Evolutionary conservation across 2,113 vertebrate genomes (phyloP), one percentile per base, ranked within the genome.

Genomic region (Poeciliopsis prolifica): DNA sequence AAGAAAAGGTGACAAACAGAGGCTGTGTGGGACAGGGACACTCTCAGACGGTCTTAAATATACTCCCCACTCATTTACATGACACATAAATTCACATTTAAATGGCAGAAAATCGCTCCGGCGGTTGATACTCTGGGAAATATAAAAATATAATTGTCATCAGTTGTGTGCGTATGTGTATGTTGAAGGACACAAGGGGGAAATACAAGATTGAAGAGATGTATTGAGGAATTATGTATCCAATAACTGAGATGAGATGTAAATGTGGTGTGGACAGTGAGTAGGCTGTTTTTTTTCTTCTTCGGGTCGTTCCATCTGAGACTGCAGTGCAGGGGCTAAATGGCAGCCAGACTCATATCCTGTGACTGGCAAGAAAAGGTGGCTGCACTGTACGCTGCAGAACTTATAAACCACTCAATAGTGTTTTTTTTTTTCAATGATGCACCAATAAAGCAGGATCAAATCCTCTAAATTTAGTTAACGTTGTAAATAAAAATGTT

Each of bases 21-120:
- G 80, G 76, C 62, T 92, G 87, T 86, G 90, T 91, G 88, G 67
- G 81, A 86, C 96, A 96, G 97, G 94, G 95, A 95, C 95, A 95
- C 86, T 89, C 87, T 94, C 94, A 92, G 87, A 82, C 88, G 86
- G 93, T 82, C 88, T 86, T 87, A 86, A 91, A 93, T 95, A 86
- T 87, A 93, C 89, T 93, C 88, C 85, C 68, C 72, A 61, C 79
- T 89, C 84, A 95, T 96, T 95, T 94, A 89, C 93, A 94, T 94
- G 83, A 82, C 80, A 86, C 89, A 88, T 92, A 93, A 95, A 95
- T 91, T 92, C 91, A 86, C 83, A 87, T 94, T 92, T 91, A 93
- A 90, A 86, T 85, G 82, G 84, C 73, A 80, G 84, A 89, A 89
- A 90, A 95, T 94, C 92, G 91, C 88, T 86, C 66, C 33, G 54